Conservation (phyloP, 2,113 vertebrate species). For the Chloroceryle aenea region DNA sequence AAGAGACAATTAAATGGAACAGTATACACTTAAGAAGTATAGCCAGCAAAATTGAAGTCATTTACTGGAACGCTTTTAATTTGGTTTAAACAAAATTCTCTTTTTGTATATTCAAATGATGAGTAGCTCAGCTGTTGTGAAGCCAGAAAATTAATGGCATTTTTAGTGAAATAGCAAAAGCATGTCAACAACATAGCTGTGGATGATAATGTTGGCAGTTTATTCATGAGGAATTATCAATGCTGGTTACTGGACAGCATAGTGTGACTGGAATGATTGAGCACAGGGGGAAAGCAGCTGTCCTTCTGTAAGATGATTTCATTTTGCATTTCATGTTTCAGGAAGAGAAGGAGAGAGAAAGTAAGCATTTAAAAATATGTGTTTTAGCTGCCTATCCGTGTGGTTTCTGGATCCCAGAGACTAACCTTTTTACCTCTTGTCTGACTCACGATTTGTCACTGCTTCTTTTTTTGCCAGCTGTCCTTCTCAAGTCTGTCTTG, state of each 20-base stretch:
- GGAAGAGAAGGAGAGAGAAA: neutral
- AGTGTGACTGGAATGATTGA: constrained; percentile 80
- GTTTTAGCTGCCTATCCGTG: neutral
- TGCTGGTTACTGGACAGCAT: constrained; percentile 78
- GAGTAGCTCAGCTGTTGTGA: constrained; percentile 83
- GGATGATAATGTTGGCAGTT: constrained; percentile 79
- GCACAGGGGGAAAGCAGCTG: constrained; percentile 32
- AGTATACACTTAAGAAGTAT: constrained; percentile 77
- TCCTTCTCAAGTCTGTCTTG: neutral
- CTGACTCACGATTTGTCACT: neutral
- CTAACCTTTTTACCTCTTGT: constrained; percentile 13
- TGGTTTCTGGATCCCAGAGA: neutral
- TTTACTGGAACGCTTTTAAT: constrained; percentile 86
- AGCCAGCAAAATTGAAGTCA: constrained; percentile 82
- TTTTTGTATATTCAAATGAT: constrained; percentile 82
- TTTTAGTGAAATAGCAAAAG: constrained; percentile 82
- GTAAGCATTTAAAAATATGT: neutral
- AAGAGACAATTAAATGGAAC: constrained; percentile 68
- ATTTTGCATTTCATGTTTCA: constrained; percentile 70
- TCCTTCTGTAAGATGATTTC: constrained; percentile 66
- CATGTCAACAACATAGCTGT: constrained; percentile 81
- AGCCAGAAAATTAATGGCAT: constrained; percentile 84
- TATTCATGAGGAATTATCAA: constrained; percentile 83
- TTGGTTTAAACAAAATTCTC: constrained; percentile 86
- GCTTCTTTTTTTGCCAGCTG: neutral